A percentile compares a stretch with the other conserved stretches of the same genome.
Evolutionary conservation across 1,140 invertebrate species (phyloP).

Genomic region (Trachelipus rathkii): DNA sequence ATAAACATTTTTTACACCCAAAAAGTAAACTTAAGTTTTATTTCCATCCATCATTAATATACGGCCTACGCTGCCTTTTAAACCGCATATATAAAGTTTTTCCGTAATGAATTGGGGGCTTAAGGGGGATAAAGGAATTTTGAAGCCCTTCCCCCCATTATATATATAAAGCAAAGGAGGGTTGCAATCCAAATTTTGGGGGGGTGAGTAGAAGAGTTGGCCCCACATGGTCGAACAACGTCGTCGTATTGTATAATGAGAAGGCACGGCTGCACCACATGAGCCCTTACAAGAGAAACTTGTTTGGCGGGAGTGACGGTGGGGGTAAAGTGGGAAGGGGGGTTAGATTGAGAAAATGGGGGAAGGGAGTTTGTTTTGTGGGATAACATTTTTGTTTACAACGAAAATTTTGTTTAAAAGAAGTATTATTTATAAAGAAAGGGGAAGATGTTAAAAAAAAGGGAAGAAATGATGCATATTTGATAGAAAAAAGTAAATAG

Average conservation of each 20-base stretch:
- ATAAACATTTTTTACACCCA: too few relatives aligned
- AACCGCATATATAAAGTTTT: neutral
- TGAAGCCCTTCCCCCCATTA: neutral
- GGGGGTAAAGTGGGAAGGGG: neutral
- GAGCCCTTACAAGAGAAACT: neutral
- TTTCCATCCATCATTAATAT: neutral
- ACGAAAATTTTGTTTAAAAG: too few relatives aligned
- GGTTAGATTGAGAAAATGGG: too few relatives aligned
- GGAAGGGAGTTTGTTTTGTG: too few relatives aligned
- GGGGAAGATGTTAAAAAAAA: too few relatives aligned
- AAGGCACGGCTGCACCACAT: conserved; percentile 1
- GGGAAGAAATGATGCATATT: too few relatives aligned
- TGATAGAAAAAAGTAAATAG: too few relatives aligned
- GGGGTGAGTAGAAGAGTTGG: neutral
- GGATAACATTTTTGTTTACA: too few relatives aligned
- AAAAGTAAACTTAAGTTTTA: neutral
- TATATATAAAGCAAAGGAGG: neutral
- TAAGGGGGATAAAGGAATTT: neutral
- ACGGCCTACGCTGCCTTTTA: neutral
- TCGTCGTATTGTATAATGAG: conserved; percentile 3
- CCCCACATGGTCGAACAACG: conserved; percentile 1
- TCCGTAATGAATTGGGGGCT: neutral
- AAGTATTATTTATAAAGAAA: too few relatives aligned
- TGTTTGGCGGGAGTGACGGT: neutral
- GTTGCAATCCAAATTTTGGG: neutral